Percentiles rank a stretch among this genome's conserved stretches.
Evolutionary conservation across 2,888 invertebrate species (phyloP).

Genomic region (Eupithecia centaureata): DNA sequence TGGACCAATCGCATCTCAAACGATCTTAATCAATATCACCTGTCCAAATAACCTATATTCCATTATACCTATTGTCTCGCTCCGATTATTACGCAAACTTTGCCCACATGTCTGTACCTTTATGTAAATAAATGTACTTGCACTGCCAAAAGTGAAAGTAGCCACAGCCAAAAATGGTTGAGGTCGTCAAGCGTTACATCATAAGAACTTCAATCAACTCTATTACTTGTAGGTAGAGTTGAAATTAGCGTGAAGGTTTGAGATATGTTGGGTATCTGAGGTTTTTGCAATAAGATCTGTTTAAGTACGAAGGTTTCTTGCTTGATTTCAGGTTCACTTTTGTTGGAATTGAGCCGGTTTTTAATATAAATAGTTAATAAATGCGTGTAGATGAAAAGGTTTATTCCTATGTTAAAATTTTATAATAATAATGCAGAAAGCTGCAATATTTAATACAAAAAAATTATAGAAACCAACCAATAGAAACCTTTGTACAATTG

Average conservation of each 20-base stretch:
- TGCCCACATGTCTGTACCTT: conserved; percentile 1
- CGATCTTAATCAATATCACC: too few relatives aligned
- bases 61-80: conserved; percentile 23
- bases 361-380: neutral
- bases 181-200: conserved; percentile 62
- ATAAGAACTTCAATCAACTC: conserved; percentile 38
- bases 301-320: conserved; percentile 31
- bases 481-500: too few relatives aligned
- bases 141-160: conserved; percentile 68
- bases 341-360: conserved; percentile 7
- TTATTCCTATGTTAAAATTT: neutral
- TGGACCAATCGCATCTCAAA: neutral
- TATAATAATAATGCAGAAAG: too few relatives aligned
- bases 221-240: conserved; percentile 30
- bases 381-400: neutral
- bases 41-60: neutral
- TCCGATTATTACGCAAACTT: conserved; percentile 17
- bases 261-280: conserved; percentile 22
- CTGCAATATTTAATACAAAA: too few relatives aligned
- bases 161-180: conserved; percentile 62
- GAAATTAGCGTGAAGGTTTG: conserved; percentile 16
- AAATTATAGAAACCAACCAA: too few relatives aligned
- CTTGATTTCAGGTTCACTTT: conserved; percentile 21
- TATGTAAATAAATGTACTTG: conserved; percentile 36
- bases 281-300: conserved; percentile 40